Percentiles rank a stretch among this genome's conserved stretches.
phyloP scores from a whole-genome alignment of 2,113 vertebrate genomes.

The Sporophila hypoxantha region DNA sequence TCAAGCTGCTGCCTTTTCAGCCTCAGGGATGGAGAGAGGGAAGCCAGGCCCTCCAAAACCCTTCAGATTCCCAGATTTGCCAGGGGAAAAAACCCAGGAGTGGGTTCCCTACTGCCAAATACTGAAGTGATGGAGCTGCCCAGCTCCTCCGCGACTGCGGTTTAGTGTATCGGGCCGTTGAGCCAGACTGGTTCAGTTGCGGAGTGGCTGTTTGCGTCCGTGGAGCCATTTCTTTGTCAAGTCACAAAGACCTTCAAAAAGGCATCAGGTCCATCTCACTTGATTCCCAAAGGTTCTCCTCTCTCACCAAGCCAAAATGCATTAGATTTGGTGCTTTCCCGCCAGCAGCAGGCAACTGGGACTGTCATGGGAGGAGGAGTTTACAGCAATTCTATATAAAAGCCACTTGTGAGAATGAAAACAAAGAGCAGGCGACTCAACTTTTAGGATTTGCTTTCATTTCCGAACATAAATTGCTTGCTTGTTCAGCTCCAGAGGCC shows the following conservation, averaged over 20 bases:
- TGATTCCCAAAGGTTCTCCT: not conserved
- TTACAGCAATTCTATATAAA: not conserved
- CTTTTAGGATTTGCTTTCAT: not conserved
- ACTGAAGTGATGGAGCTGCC: fast-evolving
- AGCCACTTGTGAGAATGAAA: not conserved
- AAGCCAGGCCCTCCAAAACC: not conserved
- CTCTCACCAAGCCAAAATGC: not conserved
- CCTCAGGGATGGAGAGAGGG: not conserved
- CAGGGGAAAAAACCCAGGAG: too few relatives aligned
- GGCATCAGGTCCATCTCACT: not conserved
- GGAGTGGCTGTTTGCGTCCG: not conserved
- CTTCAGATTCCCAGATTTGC: not conserved
- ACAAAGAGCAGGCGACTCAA: not conserved
- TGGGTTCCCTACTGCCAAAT: not conserved
- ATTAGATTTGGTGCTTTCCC: not conserved
- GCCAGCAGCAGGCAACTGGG: not conserved
- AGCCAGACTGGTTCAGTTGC: not conserved
- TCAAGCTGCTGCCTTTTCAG: not conserved
- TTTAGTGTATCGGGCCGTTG: fast-evolving
- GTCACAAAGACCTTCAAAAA: not conserved
- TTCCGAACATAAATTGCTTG: conserved; percentile 29
- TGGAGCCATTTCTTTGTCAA: not conserved
- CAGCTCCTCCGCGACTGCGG: too few relatives aligned
- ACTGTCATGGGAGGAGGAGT: not conserved
- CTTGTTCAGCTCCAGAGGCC: not conserved